Conservation (phyloP, 2,888 invertebrate species). For the Lamellibrachia columna region DNA sequence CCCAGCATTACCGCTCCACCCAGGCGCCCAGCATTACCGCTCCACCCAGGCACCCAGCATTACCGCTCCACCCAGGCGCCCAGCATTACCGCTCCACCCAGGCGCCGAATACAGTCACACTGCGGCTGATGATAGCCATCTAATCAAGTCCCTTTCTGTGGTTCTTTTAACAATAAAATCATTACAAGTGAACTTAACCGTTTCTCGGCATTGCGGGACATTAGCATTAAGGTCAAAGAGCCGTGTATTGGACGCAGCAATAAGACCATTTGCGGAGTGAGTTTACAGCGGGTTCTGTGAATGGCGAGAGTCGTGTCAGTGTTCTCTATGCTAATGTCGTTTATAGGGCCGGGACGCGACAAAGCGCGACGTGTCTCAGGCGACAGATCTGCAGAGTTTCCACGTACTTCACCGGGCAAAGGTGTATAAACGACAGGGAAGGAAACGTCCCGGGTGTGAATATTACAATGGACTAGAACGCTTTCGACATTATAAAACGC, state of each 20-base stretch:
- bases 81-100: not conserved
- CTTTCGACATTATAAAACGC: slow-evolving; percentile 10
- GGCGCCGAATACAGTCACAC: not conserved
- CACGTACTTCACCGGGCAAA: not conserved
- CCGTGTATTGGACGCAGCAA: not conserved
- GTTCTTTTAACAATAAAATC: not conserved
- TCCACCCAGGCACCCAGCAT: no score
- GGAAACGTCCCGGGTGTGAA: not conserved
- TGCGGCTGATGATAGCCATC: not conserved
- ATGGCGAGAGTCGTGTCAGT: not conserved
- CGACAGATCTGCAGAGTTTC: not conserved
- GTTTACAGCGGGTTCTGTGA: not conserved
- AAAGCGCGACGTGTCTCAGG: not conserved
- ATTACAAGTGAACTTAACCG: not conserved
- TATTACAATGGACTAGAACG: not conserved
- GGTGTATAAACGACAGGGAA: not conserved
- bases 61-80: no score
- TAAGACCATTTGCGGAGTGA: not conserved
- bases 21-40: no score
- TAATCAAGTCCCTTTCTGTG: not conserved
- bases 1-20: no score
- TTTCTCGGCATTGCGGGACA: not conserved
- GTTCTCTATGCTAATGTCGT: not conserved
- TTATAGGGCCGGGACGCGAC: not conserved
- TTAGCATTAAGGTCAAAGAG: not conserved